Base-by-base conservation (phyloP, 2,113 vertebrate species). In the Cercocebus atys region DNA sequence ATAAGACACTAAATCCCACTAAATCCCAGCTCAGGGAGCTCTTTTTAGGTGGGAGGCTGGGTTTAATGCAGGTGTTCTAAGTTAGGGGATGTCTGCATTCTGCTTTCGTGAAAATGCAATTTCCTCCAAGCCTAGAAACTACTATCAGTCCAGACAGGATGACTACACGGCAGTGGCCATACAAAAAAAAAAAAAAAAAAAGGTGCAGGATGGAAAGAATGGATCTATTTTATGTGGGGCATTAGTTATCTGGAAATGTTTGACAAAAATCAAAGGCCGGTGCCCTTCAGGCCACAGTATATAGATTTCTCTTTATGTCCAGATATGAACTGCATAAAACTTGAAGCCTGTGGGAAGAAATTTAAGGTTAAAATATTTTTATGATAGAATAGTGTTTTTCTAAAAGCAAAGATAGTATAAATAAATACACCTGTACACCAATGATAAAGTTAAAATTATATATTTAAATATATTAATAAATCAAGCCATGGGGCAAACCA, bases 361-460 rank as follows among this genome's bases (percentile, higher is more conserved):
- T 14, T 88, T 75, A 23, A 85, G 38, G 59, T 16, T 61, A 38
- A 91, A 88, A 64, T 68, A 70, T 61, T 78, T 79, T 91, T 68
- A 88, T 43, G 40, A n/a, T 79, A 61, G 9, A 84, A 61, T 43
- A 59, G 14, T 70, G 20, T 72, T 92, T 96, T 95, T 57, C 93
- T 89, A 70, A 96, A 93, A 89, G 25, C 43, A 88, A 84, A 82
- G 66, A 78, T 59, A 45, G 18, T 59, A 11, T 70, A 88, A 92
- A 88, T 92, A 88, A 84, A 88, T 47, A 75, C 40, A 96, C 55
- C 87, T 95, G 75, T 4, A 61, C 30, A 43, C 38, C 18, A 30
- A 32, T 40, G 92, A 40, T 78, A 84, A 92, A 79, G 66, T 43
- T 38, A 27, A 45, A 18, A 6, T 22, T 82, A 12, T 50, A 7